These are phyloP conservation scores for Endotricha flammealis DNA, from an alignment of 2,888 invertebrate species.

Conservation along the genomic window DNA sequence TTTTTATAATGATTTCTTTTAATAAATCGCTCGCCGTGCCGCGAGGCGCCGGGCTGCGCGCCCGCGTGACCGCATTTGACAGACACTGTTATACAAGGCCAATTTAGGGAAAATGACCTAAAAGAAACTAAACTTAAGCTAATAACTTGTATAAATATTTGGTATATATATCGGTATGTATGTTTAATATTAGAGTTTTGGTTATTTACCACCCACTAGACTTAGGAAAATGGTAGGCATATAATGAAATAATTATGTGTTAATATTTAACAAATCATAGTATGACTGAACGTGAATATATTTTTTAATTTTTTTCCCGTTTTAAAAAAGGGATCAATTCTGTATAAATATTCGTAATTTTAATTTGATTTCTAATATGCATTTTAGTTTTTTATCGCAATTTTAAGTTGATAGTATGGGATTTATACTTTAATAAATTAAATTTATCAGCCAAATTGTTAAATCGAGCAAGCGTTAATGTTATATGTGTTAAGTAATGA, in stretches of 20 bases:
- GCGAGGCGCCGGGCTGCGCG: conserved; percentile 25
- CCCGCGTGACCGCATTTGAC: conserved; percentile 57
- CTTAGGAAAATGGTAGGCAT: conserved; percentile 74
- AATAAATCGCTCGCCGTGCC: conserved; percentile 44
- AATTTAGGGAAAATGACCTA: conserved; percentile 74
- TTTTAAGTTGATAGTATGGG: conserved; percentile 68
- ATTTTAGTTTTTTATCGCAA: conserved; percentile 75
- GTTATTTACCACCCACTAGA: conserved; percentile 77
- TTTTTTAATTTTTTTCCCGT: conserved; percentile 65
- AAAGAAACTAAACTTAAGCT: conserved; percentile 76
- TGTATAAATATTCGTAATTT: conserved; percentile 76
- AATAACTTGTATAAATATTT: conserved; percentile 77
- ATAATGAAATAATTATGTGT: conserved; percentile 75
- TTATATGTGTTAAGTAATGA: conserved; percentile 63
- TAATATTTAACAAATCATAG: conserved; percentile 74
- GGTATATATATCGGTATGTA: conserved; percentile 77
- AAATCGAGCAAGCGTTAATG: conserved; percentile 61
- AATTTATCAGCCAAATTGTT: conserved; percentile 75
- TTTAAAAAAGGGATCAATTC: conserved; percentile 63
- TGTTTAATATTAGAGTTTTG: conserved; percentile 78
- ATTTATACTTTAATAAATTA: conserved; percentile 69
- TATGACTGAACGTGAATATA: conserved; percentile 74
- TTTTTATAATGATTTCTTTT: conserved; percentile 64
- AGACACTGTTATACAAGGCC: conserved; percentile 70
- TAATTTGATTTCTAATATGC: conserved; percentile 72